These are phyloP conservation scores for Hippolais icterina DNA, from an alignment of 2,113 vertebrate species.

Conservation along the genomic window DNA sequence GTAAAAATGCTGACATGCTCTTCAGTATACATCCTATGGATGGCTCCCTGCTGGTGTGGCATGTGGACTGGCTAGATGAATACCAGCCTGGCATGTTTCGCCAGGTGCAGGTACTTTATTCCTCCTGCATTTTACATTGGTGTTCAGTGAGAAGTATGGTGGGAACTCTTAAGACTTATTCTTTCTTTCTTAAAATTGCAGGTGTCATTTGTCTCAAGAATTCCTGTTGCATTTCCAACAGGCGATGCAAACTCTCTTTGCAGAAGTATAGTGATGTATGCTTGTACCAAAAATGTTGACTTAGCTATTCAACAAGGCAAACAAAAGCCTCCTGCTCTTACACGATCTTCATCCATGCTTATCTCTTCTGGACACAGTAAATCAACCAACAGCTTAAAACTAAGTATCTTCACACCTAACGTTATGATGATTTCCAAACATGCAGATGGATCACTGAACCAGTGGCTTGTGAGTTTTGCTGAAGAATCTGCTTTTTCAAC, in stretches of 20 bases:
- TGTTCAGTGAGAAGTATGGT: background rate
- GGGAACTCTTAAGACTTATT: background rate
- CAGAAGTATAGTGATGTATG: conserved; percentile 96
- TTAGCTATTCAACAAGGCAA: conserved; percentile 94
- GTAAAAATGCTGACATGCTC: conserved; percentile 93
- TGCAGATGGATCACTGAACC: conserved; percentile 94
- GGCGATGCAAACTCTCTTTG: conserved; percentile 96
- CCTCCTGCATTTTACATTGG: background rate
- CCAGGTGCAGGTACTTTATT: conserved; percentile 88
- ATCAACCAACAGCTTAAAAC: conserved; percentile 83
- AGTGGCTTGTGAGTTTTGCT: conserved; percentile 96
- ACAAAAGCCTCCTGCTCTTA: conserved; percentile 83
- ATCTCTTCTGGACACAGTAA: conserved; percentile 83
- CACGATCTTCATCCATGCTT: conserved; percentile 86
- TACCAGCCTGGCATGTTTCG: conserved; percentile 98
- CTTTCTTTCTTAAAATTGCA: conserved; percentile 59
- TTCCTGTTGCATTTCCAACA: conserved; percentile 95
- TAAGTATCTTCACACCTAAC: conserved; percentile 96
- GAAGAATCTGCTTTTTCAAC: conserved; percentile 97
- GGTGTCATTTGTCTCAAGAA: conserved; percentile 98
- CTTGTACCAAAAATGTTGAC: conserved; percentile 96
- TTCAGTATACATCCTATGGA: conserved; percentile 98
- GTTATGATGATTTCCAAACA: conserved; percentile 99
- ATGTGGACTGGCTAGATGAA: conserved; percentile 97
- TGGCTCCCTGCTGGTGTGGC: conserved; percentile 95